Evolutionary conservation across 2,888 invertebrate species (phyloP).

Genomic region (Deilephila elpenor): DNA sequence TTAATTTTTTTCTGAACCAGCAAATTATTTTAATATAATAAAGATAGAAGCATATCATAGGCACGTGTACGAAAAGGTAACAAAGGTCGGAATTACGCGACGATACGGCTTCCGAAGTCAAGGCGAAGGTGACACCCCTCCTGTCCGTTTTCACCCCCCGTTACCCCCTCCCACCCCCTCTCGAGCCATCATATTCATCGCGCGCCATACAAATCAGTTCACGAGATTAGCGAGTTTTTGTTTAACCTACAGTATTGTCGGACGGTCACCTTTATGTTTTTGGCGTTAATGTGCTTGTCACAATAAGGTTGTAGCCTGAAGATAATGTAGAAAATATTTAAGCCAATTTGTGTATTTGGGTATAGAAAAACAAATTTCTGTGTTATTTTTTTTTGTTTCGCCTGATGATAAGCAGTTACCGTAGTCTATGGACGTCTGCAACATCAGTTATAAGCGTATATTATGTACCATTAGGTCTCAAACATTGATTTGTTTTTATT

Average conservation of each 20-base stretch:
- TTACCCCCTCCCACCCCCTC: not conserved
- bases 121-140: slow-evolving; percentile 20
- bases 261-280: not conserved
- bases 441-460: too few relatives aligned
- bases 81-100: slow-evolving; percentile 6
- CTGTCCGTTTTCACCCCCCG: not conserved
- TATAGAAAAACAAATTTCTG: not conserved
- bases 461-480: too few relatives aligned
- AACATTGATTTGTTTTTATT: too few relatives aligned
- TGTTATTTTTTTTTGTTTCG: too few relatives aligned
- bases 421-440: too few relatives aligned
- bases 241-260: not conserved
- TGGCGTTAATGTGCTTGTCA: not conserved
- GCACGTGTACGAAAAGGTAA: not conserved
- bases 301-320: not conserved
- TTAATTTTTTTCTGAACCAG: too few relatives aligned
- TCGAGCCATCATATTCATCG: not conserved
- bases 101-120: slow-evolving; percentile 19
- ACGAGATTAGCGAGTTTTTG: slow-evolving; percentile 12
- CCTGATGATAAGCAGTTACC: too few relatives aligned
- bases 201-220: slow-evolving; percentile 17
- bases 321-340: not conserved
- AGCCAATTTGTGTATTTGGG: not conserved
- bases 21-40: too few relatives aligned
- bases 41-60: too few relatives aligned